phyloP scores from a whole-genome alignment of 2,888 invertebrate species.

The Athalia circularis region DNA sequence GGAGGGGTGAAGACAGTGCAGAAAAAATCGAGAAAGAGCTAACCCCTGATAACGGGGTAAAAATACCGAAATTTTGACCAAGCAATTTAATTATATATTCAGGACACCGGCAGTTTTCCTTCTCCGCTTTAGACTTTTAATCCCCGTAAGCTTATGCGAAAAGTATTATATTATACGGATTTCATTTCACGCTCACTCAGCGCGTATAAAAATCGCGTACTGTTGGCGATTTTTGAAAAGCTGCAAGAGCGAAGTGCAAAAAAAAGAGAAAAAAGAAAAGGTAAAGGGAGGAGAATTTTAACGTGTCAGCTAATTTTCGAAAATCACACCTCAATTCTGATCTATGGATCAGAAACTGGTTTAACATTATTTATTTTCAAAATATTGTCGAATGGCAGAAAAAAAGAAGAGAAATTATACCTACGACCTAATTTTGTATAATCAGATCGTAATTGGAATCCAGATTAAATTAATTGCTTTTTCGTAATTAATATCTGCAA shows the following conservation, averaged over 20 bases:
- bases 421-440: not conserved
- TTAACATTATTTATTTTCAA: not conserved
- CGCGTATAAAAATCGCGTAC: not conserved
- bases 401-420: too few species aligned
- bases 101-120: not conserved
- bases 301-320: not conserved
- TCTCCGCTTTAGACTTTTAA: not conserved
- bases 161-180: not conserved
- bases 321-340: too few species aligned
- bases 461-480: not conserved
- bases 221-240: too few species aligned
- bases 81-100: slow-evolving; percentile 2
- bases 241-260: too few species aligned
- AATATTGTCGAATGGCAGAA: not conserved
- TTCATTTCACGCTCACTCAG: not conserved
- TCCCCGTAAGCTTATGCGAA: not conserved
- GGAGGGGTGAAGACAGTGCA: too few species aligned
- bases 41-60: slow-evolving; percentile 1
- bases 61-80: not conserved
- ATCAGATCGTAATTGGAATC: not conserved
- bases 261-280: too few species aligned
- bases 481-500: not conserved
- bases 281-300: not conserved
- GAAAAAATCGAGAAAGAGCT: too few species aligned
- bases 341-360: not conserved